A percentile compares a stretch with the other conserved stretches of the same genome.
Evolutionary conservation across 2,113 vertebrate genomes (phyloP).

Genomic region (Peromyscus polionotus): DNA sequence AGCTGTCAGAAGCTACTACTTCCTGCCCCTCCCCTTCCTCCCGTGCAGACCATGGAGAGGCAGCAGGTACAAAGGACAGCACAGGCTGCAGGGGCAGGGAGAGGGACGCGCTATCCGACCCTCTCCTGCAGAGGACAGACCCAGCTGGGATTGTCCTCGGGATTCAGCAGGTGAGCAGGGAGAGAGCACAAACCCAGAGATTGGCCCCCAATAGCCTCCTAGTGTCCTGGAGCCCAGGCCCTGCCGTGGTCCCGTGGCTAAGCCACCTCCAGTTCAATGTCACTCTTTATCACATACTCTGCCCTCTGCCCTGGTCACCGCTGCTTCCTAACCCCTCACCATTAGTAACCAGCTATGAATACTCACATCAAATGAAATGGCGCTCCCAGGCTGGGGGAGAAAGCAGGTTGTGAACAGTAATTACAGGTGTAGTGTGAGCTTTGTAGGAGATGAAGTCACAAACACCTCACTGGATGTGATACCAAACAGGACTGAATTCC

Average conservation of each 20-base stretch:
- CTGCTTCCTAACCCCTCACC: background rate
- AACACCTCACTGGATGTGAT: background rate
- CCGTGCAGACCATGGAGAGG: background rate
- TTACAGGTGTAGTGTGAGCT: background rate
- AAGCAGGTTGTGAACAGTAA: background rate
- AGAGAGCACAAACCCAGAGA: background rate
- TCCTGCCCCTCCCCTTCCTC: too few relatives aligned
- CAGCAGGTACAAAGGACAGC: background rate
- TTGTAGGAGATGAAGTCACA: constrained; percentile 1
- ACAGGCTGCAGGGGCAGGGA: background rate
- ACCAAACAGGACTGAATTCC: background rate
- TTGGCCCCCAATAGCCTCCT: background rate
- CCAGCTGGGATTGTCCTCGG: background rate
- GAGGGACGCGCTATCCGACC: background rate
- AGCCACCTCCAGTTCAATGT: background rate
- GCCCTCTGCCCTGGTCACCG: background rate
- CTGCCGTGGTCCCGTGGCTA: background rate
- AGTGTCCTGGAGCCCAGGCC: background rate
- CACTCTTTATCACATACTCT: background rate
- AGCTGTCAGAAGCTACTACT: background rate
- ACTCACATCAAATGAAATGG: background rate
- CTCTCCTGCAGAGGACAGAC: background rate
- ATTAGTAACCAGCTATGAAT: background rate
- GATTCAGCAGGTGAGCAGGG: background rate
- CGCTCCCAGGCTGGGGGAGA: background rate